These are phyloP conservation scores for Drosophila yooni DNA, from an alignment of 2,888 invertebrate species.

Conservation along the genomic window DNA sequence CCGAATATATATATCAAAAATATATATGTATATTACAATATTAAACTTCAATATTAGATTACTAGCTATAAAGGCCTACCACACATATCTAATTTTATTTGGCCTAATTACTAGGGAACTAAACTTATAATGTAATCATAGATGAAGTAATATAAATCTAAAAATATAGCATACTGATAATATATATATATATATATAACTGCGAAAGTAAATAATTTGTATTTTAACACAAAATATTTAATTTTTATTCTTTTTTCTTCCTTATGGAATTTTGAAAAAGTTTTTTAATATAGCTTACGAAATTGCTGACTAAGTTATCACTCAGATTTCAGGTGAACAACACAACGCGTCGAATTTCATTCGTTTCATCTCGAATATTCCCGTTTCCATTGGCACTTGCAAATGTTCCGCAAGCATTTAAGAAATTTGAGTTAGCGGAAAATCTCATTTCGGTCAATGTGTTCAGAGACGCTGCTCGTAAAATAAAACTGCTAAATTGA, in stretches of 20 bases:
- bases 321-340: constrained; percentile 8
- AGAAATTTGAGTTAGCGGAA: constrained; percentile 68
- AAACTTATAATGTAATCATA: not conserved
- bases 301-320: not conserved
- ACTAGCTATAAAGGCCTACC: not conserved
- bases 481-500: constrained; percentile 77
- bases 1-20: not conserved
- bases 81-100: no score
- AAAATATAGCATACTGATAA: not conserved
- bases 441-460: constrained; percentile 67
- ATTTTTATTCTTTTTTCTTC: not conserved
- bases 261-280: not conserved
- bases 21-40: not conserved
- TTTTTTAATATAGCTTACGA: not conserved
- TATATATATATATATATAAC: not conserved
- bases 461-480: constrained; percentile 39
- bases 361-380: constrained; percentile 5
- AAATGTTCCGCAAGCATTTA: constrained; percentile 59
- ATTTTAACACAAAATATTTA: not conserved
- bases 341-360: constrained; percentile 9
- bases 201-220: not conserved
- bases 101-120: not conserved
- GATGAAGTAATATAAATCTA: not conserved
- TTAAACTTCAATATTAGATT: not conserved
- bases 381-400: constrained; percentile 21